Conservation (phyloP, 2,113 vertebrate genomes). For the Phoxinus phoxinus region DNA sequence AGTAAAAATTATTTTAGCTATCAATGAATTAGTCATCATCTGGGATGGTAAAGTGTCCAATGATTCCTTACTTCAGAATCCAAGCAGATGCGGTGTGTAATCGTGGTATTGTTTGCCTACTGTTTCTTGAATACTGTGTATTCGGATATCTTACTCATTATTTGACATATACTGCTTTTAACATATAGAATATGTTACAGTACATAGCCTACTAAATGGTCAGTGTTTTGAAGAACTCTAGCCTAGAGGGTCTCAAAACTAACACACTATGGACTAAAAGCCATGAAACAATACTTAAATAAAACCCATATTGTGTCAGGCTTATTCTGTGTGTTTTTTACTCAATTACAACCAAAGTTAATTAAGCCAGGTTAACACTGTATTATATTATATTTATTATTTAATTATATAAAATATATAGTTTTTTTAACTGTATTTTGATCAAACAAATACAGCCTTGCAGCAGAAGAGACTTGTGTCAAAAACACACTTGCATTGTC, state of each 20-base stretch:
- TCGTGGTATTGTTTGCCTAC: neutral
- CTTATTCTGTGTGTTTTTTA: neutral
- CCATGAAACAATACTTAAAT: neutral
- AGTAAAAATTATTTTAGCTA: neutral
- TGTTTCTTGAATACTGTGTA: constrained; percentile 2
- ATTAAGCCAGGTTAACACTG: no score
- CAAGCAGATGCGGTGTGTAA: neutral
- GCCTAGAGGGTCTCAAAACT: neutral
- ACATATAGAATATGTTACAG: neutral
- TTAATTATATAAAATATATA: neutral
- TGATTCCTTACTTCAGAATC: neutral
- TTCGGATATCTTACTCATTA: neutral
- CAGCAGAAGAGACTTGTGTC: neutral
- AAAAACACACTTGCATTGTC: neutral
- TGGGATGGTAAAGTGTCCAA: neutral
- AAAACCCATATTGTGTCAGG: neutral
- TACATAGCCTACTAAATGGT: neutral
- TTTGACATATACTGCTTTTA: neutral
- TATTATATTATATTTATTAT: no score
- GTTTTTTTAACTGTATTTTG: neutral
- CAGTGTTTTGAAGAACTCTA: neutral
- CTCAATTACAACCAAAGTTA: neutral
- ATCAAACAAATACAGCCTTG: neutral
- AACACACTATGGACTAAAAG: neutral
- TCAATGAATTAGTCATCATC: neutral